Base-by-base conservation (phyloP, 2,797 vertebrate genomes). In the Danio aesculapii region DNA sequence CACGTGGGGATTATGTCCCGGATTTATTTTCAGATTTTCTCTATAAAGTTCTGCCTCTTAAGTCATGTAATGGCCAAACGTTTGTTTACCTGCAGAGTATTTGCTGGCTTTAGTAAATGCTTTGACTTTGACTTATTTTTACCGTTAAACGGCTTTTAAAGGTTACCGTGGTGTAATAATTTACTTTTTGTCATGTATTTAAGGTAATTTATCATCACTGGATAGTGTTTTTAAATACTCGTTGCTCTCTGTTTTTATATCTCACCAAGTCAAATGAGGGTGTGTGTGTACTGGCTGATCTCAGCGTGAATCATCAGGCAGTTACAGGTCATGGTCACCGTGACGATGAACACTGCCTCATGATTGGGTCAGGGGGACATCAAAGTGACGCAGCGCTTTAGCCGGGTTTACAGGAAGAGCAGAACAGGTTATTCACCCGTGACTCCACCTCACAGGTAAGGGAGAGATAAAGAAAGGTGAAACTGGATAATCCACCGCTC, bases 241-340 rank as follows among this genome's bases (percentile, higher is more conserved):
- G 6, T 58, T 6, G 21, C 16, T 12, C 47, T 44, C 19, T 21
- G 11, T 12, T 71, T 71, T 39, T 46, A 44, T 8, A 43, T 41
- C 46, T 70, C 21, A 46, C 9, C 0, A 58, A 66, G 61, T 66
- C 50, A 64, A 17, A 49, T 17, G 47, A 46, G 46, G 4, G 49
- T 70, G 68, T 76, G 52, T 44, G 59, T 44, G 41, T 21, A 57
- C 49, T 57, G 17, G 59, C 77, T 77, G 81, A 83, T 82, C 61
- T 47, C 63, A 76, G 47, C 75, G 68, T 83, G 77, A 76, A 75
- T 83, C 80, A 83, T 75, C 55, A 62, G 59, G 46, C 77, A n/a
- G 81, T 77, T 68, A 49, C 81, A 57, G 77, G 82, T 82, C 82
- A 79, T 39, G 67, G 78, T 89, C 84, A 77, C 85, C 71, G 70